Conservation (phyloP, 2,113 vertebrate genomes). For the Elaphurus davidianus region DNA sequence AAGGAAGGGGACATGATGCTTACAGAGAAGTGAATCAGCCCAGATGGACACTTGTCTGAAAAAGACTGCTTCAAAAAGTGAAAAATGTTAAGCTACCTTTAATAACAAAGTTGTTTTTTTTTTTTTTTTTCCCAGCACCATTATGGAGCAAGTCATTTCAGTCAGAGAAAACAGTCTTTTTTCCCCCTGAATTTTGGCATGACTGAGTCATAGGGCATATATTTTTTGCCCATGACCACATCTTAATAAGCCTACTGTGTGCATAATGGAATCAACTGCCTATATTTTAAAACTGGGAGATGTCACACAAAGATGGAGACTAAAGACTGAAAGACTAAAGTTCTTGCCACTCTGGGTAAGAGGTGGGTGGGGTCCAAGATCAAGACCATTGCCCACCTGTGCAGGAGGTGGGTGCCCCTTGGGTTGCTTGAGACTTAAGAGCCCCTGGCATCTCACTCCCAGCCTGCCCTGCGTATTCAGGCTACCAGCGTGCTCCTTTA, state of each 20-base stretch:
- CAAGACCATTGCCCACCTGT: neutral
- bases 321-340: neutral
- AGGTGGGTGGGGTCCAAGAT: neutral
- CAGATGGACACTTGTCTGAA: neutral
- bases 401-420: accelerated
- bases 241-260: neutral
- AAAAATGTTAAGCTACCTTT: neutral
- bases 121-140: too few relatives aligned
- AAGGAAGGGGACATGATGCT: too few relatives aligned
- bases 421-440: neutral
- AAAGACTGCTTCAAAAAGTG: neutral
- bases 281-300: neutral
- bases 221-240: neutral
- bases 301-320: neutral
- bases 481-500: neutral
- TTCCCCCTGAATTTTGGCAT: neutral
- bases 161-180: neutral
- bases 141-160: neutral
- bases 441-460: too few relatives aligned
- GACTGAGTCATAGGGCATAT: neutral
- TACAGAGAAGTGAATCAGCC: neutral
- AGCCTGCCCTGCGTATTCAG: neutral
- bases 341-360: neutral
- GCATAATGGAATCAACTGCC: neutral
- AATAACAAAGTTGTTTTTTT: neutral